Conservation (phyloP, 1,140 invertebrate genomes). For the Drosophila ficusphila region DNA sequence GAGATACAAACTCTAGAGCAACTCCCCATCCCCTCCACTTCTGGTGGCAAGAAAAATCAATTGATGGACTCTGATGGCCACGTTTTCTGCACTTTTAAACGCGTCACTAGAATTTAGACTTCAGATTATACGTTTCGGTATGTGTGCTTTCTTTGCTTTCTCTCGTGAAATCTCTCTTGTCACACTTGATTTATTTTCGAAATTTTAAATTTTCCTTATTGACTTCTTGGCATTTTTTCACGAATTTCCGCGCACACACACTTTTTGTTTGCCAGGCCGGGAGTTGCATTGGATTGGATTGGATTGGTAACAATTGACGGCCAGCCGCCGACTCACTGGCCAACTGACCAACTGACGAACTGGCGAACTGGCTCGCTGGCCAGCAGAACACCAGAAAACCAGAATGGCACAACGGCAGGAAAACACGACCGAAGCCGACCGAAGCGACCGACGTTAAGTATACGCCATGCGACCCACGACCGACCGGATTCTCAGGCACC, state of each 20-base stretch:
- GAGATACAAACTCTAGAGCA: slow-evolving; percentile 1
- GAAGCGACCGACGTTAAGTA: slow-evolving; percentile 9
- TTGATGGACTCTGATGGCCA: slow-evolving; percentile 70
- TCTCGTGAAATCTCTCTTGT: slow-evolving; percentile 35
- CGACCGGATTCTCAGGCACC: background rate
- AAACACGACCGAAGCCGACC: slow-evolving; percentile 4
- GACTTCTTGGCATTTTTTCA: slow-evolving; percentile 45
- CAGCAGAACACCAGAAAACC: background rate
- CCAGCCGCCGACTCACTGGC: slow-evolving; percentile 17
- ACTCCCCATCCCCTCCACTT: background rate
- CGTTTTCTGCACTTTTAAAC: slow-evolving; percentile 77
- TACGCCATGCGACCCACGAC: slow-evolving; percentile 30
- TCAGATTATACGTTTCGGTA: slow-evolving; percentile 35
- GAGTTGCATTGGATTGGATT: slow-evolving; percentile 17
- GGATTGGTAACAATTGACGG: slow-evolving; percentile 11
- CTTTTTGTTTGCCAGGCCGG: slow-evolving; percentile 26
- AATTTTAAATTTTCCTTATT: slow-evolving; percentile 55
- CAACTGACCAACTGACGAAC: slow-evolving; percentile 16
- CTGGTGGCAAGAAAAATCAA: slow-evolving; percentile 63
- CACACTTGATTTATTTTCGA: slow-evolving; percentile 75
- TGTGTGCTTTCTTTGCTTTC: slow-evolving; percentile 28
- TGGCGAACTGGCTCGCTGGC: slow-evolving; percentile 10
- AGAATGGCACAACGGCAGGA: background rate
- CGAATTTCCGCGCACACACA: slow-evolving; percentile 42
- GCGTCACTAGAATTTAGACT: slow-evolving; percentile 68